These are phyloP conservation scores for Xerus rutilus DNA, from an alignment of 2,797 vertebrate genomes.

Conservation along the genomic window DNA sequence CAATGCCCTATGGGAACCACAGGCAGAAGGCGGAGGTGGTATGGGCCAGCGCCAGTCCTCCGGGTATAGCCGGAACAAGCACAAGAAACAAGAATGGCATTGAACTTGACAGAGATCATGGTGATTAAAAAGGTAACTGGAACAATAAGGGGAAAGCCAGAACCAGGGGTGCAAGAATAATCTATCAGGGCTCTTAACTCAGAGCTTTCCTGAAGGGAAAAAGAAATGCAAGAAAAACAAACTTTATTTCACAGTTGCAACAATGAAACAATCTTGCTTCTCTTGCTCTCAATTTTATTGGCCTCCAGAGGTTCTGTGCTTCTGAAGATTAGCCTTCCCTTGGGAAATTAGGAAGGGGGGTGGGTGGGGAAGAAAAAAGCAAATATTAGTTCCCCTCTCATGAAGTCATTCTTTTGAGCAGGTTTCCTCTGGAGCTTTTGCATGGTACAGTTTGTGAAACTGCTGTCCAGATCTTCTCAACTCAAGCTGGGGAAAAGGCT, in stretches of 20 bases:
- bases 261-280: constrained; percentile 87
- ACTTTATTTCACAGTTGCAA: constrained; percentile 84
- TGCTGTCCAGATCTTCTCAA: constrained; percentile 73
- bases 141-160: constrained; percentile 91
- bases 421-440: constrained; percentile 72
- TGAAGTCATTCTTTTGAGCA: constrained; percentile 86
- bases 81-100: constrained; percentile 81
- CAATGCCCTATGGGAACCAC: background rate
- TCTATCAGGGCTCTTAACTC: constrained; percentile 85
- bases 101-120: constrained; percentile 83
- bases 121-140: constrained; percentile 85
- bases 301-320: constrained; percentile 87
- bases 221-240: constrained; percentile 89
- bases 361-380: background rate
- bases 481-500: constrained; percentile 57
- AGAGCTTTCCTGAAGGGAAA: constrained; percentile 89
- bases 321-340: constrained; percentile 89
- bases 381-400: constrained; percentile 81
- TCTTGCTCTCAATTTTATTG: constrained; percentile 83
- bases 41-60: background rate
- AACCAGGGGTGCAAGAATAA: constrained; percentile 86
- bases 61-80: constrained; percentile 12
- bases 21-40: background rate
- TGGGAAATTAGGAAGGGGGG: constrained; percentile 77
- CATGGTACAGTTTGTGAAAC: constrained; percentile 66